Percentiles rank a stretch among this genome's conserved stretches.
Conservation (phyloP, 2,888 invertebrate species). For the Nycteola revayana region DNA sequence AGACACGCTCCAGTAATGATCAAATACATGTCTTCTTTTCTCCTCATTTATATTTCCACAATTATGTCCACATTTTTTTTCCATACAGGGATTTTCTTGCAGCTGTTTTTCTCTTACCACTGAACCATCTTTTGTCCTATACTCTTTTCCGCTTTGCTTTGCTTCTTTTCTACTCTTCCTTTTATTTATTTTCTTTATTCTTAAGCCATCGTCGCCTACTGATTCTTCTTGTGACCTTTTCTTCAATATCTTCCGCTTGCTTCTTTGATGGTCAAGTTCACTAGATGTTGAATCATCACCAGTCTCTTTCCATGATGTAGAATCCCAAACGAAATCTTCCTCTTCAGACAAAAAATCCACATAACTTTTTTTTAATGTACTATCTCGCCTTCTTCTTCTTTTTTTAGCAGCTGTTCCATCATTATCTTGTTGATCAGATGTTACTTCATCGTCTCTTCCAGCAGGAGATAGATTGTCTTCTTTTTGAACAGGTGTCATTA, state of each 20-base stretch:
- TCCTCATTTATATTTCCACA: constrained; percentile 2
- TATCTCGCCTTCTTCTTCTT: no score
- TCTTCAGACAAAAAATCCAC: constrained; percentile 12
- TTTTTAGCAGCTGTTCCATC: background rate
- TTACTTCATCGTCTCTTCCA: no score
- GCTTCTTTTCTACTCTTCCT: constrained; percentile 2
- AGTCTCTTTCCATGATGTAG: constrained; percentile 7
- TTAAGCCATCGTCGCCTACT: constrained; percentile 3
- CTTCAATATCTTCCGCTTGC: background rate
- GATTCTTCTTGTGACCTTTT: background rate
- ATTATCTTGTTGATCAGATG: background rate
- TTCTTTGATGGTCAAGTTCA: background rate
- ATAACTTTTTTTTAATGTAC: constrained; percentile 10
- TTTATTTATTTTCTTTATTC: constrained; percentile 5
- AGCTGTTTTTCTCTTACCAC: constrained; percentile 3
- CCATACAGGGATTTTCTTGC: constrained; percentile 11
- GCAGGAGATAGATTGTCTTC: no score
- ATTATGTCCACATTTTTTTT: constrained; percentile 3
- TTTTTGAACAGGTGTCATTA: no score
- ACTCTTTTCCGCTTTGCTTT: constrained; percentile 4
- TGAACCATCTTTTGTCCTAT: constrained; percentile 6
- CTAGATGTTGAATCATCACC: background rate
- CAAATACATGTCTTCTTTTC: constrained; percentile 6
- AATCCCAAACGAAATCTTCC: constrained; percentile 11
- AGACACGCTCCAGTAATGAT: constrained; percentile 9